Evolutionary conservation across 2,797 vertebrate species (phyloP), one percentile per base, ranked within the genome.

Genomic region (Myotis findleyi): DNA sequence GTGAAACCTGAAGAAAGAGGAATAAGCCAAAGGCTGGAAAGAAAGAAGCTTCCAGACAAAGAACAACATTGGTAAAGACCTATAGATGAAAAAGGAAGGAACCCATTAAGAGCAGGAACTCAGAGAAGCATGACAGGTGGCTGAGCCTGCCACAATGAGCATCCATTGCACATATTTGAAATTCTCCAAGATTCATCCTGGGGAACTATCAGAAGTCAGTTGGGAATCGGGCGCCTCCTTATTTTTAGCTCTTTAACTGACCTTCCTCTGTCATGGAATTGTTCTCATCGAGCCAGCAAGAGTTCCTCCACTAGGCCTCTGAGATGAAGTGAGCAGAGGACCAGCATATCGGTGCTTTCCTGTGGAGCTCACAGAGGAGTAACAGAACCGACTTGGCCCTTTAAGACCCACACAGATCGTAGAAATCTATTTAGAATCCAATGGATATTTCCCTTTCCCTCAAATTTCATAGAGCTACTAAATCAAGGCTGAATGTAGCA

Each of bases 1-100:
- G 53, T 72, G 51, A 93, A 84, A 87, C 51, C 49, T 89, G 49
- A 86, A 84, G 73, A 81, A 47, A 81, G 27, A 94, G 33, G 55
- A 88, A 9, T 82, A 9, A 64, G 64, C 79, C 38, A 41, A 83
- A 91, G 47, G 9, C 68, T 79, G 23, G n/a, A 64, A 47, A 89
- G 57, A 81, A 82, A 80, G 38, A 81, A 33, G 25, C 18, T 92
- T 90, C 79, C 33, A 93, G 51, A 44, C 11, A n/a, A 83, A 93
- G 44, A 79, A 49, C 36, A 75, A 53, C 27, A n/a, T 41, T 13
- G 11, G 7, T 82, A 11, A 83, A 83, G 87, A 66, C 59, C 53
- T 47, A 17, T 0, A 72, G 21, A 7, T 75, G n/a, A 62, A 73
- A 64, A 71, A 57, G 18, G 33, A 89, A 77, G 55, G 81, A 41